Evolutionary conservation across 2,113 vertebrate genomes (phyloP).

Genomic region (Rafetus swinhoei): DNA sequence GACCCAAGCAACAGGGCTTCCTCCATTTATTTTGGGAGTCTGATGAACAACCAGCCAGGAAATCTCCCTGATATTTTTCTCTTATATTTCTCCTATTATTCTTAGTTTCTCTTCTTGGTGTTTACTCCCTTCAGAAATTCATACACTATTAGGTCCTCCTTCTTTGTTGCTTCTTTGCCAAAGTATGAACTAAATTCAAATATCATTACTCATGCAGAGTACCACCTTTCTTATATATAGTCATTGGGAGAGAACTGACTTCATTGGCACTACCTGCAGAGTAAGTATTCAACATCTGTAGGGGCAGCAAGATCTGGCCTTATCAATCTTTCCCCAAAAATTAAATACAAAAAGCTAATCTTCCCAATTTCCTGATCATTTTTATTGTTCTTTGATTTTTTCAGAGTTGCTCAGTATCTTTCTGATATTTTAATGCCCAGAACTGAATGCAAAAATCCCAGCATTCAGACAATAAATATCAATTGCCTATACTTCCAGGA

Average conservation of each 20-base stretch:
- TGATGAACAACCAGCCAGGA: neutral
- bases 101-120: neutral
- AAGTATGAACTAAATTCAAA: neutral
- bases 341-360: neutral
- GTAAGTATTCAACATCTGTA: neutral
- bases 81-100: neutral
- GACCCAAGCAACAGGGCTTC: neutral
- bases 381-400: conserved; percentile 23
- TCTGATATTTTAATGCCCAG: neutral
- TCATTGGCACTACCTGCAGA: neutral
- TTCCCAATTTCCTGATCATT: neutral
- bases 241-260: neutral
- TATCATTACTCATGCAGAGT: neutral
- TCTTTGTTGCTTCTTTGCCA: neutral
- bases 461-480: neutral
- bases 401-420: neutral
- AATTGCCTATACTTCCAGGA: neutral
- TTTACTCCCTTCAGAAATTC: neutral
- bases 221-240: neutral
- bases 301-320: neutral
- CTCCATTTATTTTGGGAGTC: conserved; percentile 4
- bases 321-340: neutral
- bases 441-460: conserved; percentile 2
- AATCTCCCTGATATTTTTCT: neutral
- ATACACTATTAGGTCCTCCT: neutral